Evolutionary conservation across 2,888 invertebrate species (phyloP).

Genomic region (Callosobruchus maculatus): DNA sequence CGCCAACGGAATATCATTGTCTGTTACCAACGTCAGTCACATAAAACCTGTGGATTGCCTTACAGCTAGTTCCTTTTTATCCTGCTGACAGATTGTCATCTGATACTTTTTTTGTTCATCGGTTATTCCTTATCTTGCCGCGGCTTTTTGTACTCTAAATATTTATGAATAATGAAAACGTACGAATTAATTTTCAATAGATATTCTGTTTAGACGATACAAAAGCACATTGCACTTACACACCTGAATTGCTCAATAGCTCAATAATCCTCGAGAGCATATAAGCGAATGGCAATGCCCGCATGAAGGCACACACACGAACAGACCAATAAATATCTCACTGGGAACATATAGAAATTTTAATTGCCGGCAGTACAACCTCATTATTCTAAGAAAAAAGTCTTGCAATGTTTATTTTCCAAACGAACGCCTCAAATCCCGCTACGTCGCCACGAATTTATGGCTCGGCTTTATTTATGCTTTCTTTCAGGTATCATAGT

Average conservation of each 20-base stretch:
- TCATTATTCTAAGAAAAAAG: not conserved
- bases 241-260: not conserved
- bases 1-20: too few relatives aligned
- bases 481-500: not conserved
- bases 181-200: too few relatives aligned
- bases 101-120: too few relatives aligned
- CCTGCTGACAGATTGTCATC: too few relatives aligned
- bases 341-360: not conserved
- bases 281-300: not conserved
- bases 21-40: too few relatives aligned
- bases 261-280: not conserved
- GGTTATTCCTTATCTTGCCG: too few relatives aligned
- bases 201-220: too few relatives aligned
- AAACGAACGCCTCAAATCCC: not conserved
- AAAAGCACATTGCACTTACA: too few relatives aligned
- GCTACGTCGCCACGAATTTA: not conserved
- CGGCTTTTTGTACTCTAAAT: too few relatives aligned
- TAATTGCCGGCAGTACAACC: not conserved
- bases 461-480: not conserved
- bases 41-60: too few relatives aligned
- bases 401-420: not conserved
- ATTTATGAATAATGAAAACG: too few relatives aligned
- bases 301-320: not conserved
- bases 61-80: too few relatives aligned
- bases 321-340: not conserved